Evolutionary conservation across 64 coral and sea anemone genomes (phyloP).

Genomic region (Stichodactyla helianthus): DNA sequence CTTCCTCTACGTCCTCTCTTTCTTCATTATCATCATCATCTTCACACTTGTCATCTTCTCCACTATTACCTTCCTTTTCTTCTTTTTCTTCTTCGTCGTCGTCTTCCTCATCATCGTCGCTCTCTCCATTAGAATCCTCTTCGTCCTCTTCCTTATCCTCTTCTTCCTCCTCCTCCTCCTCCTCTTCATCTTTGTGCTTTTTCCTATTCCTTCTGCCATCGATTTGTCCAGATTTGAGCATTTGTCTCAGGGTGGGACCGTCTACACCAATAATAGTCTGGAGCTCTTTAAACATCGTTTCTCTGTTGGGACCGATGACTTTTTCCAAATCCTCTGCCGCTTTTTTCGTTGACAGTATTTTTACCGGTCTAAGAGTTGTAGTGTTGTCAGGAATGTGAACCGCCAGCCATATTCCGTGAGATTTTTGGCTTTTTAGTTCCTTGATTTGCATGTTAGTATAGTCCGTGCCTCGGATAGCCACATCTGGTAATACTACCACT

Average conservation of each 20-base stretch:
- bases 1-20: conserved; percentile 14
- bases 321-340: conserved; percentile 72
- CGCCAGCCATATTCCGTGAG: conserved; percentile 68
- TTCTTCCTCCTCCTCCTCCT: conserved; percentile 26
- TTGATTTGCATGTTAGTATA: conserved; percentile 83
- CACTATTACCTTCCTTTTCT: neutral
- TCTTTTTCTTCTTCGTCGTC: conserved; percentile 6
- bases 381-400: conserved; percentile 85
- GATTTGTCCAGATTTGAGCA: conserved; percentile 55
- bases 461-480: conserved; percentile 63
- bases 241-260: conserved; percentile 49
- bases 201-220: conserved; percentile 14
- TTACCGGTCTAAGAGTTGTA: conserved; percentile 54
- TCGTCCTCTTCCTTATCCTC: conserved; percentile 1
- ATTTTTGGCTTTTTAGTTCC: conserved; percentile 60
- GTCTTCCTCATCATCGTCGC: conserved; percentile 6
- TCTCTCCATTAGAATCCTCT: neutral
- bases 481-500: conserved; percentile 81
- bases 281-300: conserved; percentile 73
- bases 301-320: conserved; percentile 77
- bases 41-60: conserved; percentile 1
- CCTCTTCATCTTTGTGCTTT: conserved; percentile 24
- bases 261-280: conserved; percentile 81
- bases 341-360: conserved; percentile 76
- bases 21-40: conserved; percentile 25